Evolutionary conservation across 2,888 invertebrate genomes (phyloP).

Genomic region (Auanema sp.): DNA sequence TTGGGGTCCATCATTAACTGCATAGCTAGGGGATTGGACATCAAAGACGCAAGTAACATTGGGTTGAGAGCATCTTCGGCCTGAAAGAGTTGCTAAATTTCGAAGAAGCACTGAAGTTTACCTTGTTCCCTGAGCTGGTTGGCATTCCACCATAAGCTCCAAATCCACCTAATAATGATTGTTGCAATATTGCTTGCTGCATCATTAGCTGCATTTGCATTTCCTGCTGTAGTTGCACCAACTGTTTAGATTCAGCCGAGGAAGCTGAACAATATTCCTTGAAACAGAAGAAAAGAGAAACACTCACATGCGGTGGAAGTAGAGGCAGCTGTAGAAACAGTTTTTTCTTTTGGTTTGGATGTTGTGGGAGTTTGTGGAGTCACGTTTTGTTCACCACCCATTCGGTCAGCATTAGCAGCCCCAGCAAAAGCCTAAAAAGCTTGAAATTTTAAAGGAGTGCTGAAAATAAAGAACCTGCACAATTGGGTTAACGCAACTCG

Average conservation of each 20-base stretch:
- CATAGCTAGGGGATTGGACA: conserved; percentile 22
- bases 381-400: conserved; percentile 37
- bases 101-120: not conserved
- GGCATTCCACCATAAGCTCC: not conserved
- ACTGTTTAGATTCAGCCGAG: conserved; percentile 12
- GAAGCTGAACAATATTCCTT: conserved; percentile 13
- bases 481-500: conserved; percentile 77
- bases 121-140: conserved; percentile 6
- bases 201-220: conserved; percentile 40
- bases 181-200: conserved; percentile 43
- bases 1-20: not conserved
- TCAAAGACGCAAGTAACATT: conserved; percentile 21
- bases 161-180: conserved; percentile 24
- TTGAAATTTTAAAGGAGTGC: not conserved
- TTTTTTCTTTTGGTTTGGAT: conserved; percentile 16
- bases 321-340: conserved; percentile 24
- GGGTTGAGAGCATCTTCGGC: conserved; percentile 26
- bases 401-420: conserved; percentile 28
- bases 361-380: conserved; percentile 20
- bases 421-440: conserved; percentile 24
- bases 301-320: conserved; percentile 23
- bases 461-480: conserved; percentile 12
- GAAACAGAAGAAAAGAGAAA: not conserved
- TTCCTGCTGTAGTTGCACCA: conserved; percentile 29
- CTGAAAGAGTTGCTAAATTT: conserved; percentile 5